These are phyloP conservation scores for Melanchra persicariae DNA, from an alignment of 2,888 invertebrate genomes.

Conservation along the genomic window DNA sequence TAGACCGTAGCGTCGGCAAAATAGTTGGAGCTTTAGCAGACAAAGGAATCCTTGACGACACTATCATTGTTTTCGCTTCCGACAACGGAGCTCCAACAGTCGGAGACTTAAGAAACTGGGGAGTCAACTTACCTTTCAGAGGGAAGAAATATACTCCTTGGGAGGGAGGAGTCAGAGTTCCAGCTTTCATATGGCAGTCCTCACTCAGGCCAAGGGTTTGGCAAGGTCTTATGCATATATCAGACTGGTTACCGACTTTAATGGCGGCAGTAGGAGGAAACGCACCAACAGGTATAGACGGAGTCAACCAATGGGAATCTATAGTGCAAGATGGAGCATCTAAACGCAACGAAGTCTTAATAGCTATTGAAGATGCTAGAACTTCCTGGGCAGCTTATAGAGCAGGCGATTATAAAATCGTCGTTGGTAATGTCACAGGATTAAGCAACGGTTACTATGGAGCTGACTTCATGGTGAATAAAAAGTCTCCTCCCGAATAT, in stretches of 20 bases:
- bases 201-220: conserved; percentile 91
- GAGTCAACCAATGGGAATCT: conserved; percentile 93
- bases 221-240: conserved; percentile 93
- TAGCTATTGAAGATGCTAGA: conserved; percentile 90
- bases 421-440: conserved; percentile 90
- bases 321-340: conserved; percentile 87
- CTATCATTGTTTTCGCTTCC: conserved; percentile 96
- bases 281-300: conserved; percentile 89
- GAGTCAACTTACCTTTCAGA: conserved; percentile 94
- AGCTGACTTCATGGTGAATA: conserved; percentile 77
- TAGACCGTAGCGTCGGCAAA: conserved; percentile 96
- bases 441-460: conserved; percentile 83
- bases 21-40: conserved; percentile 93
- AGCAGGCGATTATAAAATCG: conserved; percentile 92
- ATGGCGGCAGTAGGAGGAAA: conserved; percentile 82
- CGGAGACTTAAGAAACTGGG: conserved; percentile 94
- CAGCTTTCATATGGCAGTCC: conserved; percentile 93
- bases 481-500: conserved; percentile 79
- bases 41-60: conserved; percentile 94
- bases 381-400: conserved; percentile 89
- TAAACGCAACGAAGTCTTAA: conserved; percentile 89
- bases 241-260: conserved; percentile 96
- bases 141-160: conserved; percentile 96
- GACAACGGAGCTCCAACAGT: conserved; percentile 97
- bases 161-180: conserved; percentile 96